These are phyloP conservation scores for Druceiella hillmani DNA, from an alignment of 2,888 invertebrate species.

Conservation along the genomic window DNA sequence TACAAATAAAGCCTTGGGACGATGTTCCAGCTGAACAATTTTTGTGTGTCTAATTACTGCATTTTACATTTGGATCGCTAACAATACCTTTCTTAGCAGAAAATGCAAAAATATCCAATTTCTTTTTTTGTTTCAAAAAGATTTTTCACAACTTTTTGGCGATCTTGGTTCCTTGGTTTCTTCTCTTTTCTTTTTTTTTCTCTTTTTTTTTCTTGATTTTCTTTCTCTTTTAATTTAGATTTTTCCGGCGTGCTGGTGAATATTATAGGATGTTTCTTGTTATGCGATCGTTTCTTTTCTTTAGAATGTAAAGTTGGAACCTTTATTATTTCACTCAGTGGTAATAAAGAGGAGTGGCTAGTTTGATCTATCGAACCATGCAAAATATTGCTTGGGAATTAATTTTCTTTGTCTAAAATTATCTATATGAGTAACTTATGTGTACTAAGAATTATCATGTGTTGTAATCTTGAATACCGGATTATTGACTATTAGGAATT, in stretches of 20 bases:
- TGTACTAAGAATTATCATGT: constrained; percentile 13
- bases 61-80: constrained; percentile 8
- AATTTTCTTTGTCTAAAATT: constrained; percentile 7
- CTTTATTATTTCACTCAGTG: too few relatives aligned
- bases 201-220: constrained; percentile 13
- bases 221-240: too few relatives aligned
- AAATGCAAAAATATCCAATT: constrained; percentile 14
- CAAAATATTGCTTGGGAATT: too few relatives aligned
- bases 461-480: constrained; percentile 15
- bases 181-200: constrained; percentile 11
- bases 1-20: constrained; percentile 13
- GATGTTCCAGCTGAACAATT: constrained; percentile 13
- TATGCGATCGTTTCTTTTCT: constrained; percentile 13
- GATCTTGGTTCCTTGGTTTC: too few relatives aligned
- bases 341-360: too few relatives aligned
- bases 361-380: too few relatives aligned
- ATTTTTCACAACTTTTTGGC: too few relatives aligned
- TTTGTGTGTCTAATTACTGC: constrained; percentile 14
- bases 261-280: constrained; percentile 7
- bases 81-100: constrained; percentile 14
- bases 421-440: constrained; percentile 8
- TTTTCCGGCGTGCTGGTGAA: too few relatives aligned
- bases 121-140: constrained; percentile 10
- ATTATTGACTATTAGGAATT: constrained; percentile 17
- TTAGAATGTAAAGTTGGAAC: too few relatives aligned